A percentile compares a stretch with the other conserved stretches of the same genome.
These are phyloP conservation scores for Ginglymostoma cirratum DNA, from an alignment of 2,113 vertebrate genomes.

Conservation along the genomic window DNA sequence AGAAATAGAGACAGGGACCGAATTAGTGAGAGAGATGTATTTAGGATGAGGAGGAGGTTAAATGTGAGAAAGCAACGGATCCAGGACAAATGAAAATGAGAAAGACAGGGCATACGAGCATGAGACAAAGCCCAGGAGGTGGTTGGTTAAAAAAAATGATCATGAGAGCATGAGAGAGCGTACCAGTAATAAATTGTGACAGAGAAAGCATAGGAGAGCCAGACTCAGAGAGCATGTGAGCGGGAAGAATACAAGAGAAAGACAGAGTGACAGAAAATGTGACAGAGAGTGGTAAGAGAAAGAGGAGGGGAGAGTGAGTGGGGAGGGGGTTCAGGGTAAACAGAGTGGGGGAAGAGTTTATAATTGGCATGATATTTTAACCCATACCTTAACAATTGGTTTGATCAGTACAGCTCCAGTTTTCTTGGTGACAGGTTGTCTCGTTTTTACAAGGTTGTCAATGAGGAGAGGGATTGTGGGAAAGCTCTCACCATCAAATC, in stretches of 20 bases:
- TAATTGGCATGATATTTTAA: neutral
- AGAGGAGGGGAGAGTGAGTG: neutral
- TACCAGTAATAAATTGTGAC: no score
- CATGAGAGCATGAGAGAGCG: no score
- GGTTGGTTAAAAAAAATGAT: no score
- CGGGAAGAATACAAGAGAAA: no score
- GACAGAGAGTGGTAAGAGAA: no score
- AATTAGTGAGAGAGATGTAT: neutral
- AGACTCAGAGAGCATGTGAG: no score
- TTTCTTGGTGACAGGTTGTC: slow-evolving; percentile 75
- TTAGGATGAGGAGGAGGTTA: neutral
- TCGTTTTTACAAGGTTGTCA: slow-evolving; percentile 64
- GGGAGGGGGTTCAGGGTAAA: neutral
- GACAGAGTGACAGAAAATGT: no score
- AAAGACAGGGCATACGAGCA: no score
- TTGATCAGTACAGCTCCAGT: slow-evolving; percentile 64
- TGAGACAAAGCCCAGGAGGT: no score
- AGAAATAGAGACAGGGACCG: neutral
- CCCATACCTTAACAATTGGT: slow-evolving; percentile 68
- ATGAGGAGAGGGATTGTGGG: slow-evolving; percentile 74
- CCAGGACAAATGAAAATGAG: neutral
- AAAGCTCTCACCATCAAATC: slow-evolving; percentile 83
- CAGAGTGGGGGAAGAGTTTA: neutral
- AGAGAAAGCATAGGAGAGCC: no score
- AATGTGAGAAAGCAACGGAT: neutral